Evolutionary conservation across 2,888 invertebrate species (phyloP), one percentile per base, ranked within the genome.

Genomic region (Idaea biselata): DNA sequence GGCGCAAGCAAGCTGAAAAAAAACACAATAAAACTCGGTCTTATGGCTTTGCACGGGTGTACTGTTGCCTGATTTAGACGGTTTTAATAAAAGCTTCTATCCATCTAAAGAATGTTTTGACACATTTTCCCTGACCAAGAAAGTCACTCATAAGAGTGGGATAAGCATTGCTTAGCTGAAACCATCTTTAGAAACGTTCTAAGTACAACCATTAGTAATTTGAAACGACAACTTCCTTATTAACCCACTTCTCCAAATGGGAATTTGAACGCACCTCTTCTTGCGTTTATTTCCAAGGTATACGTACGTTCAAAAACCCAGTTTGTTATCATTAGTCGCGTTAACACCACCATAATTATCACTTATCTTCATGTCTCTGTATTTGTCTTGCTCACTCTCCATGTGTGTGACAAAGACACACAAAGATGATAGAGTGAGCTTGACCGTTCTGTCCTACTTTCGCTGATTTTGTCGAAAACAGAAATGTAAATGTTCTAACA

Each of bases 331-430:
- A 80, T 79, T 81, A 79, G 79, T 67, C 78, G 78, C 73, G 76
- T 85, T 81, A 84, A 75, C 73, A 69, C 60, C 67, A 58, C 67
- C 72, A 70, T 78, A 80, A 83, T 83, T 80, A 83, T 76, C 79
- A 81, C 77, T 81, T 76, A 81, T 75, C 76, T 65, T 73, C 68
- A 18, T 11, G 72, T 73, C 75, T 64, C 59, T 67, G 72, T 73
- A 70, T 71, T 17, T 55, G 53, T 73, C 70, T 69, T 70, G 55
- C 62, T 73, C 65, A 57, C 44, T 67, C 64, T 60, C 17, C 58
- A 18, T 58, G 61, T 54, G 70, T 60, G 68, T 60, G 63, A 75
- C 17, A 66, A 61, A 66, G 73, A 73, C 33, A 31, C 64, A 54
- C 16, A 58, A 16, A 53, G 55, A 59, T 31, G 4, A 65, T 55